Evolutionary conservation across 37 sponge, comb jelly and placozoan species (phyloP).

Genomic region (Bolinopsis microptera): DNA sequence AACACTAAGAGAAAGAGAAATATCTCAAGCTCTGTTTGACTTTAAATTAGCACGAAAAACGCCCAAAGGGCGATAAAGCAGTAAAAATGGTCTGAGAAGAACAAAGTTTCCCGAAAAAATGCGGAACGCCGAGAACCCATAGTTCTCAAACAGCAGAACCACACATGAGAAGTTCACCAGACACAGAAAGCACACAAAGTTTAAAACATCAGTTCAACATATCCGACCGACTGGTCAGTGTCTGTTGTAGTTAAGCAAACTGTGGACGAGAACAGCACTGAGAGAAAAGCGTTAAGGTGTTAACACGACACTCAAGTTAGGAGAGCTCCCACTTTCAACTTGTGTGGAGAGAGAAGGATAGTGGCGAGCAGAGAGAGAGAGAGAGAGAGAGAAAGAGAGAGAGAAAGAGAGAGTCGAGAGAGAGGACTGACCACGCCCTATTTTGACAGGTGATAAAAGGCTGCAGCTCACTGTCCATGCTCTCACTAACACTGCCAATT

Average conservation of each 20-base stretch:
- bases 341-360: background rate
- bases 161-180: background rate
- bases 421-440: background rate
- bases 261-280: background rate
- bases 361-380: background rate
- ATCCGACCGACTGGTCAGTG: background rate
- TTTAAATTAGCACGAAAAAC: background rate
- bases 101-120: background rate
- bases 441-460: background rate
- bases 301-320: too few species aligned
- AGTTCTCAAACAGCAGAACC: background rate
- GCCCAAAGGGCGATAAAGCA: background rate
- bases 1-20: too few species aligned
- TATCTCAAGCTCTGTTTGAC: background rate
- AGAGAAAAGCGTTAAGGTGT: background rate
- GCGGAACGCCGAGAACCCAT: background rate
- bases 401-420: constrained; percentile 36
- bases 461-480: background rate
- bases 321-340: background rate
- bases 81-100: background rate
- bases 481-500: background rate
- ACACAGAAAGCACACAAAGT: too few species aligned
- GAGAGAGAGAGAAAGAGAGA: constrained; percentile 55
- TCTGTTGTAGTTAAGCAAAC: too few species aligned
- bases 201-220: background rate